Base-by-base conservation (phyloP, 1,140 invertebrate genomes). In the Cydia splendana region DNA sequence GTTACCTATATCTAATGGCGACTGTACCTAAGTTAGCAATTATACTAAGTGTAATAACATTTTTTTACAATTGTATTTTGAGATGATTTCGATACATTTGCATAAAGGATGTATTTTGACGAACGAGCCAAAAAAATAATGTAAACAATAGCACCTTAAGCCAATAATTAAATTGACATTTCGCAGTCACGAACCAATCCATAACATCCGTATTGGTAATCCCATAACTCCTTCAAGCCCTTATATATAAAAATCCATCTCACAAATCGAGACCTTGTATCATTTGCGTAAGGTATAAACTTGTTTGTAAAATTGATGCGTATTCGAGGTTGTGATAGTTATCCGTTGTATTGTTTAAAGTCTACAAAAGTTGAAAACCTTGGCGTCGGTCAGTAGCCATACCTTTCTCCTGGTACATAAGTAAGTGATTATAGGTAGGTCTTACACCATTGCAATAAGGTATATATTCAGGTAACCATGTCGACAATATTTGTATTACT, bases 381-480 rank as follows among this genome's bases (percentile, higher is more conserved):
- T 90, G 87, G 78, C 65, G 10, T 78, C 85, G 87, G 87, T 90
- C 85, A 88, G 53, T 65, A 65, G 74, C 65, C 75, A 62, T 76
- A 74, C 83, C 87, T 89, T 87, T 89, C 87, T 82, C 82, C 51
- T 53, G 51, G n/a, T 53, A 15, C 48, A n/a, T n/a, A 53, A 53
- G 4, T 18, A 6, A n/a, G n/a, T 53, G n/a, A 53, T n/a, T 18
- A 18, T n/a, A n/a, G 4, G n/a, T 53, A 53, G 51, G 3, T 5
- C n/a, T 18, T 53, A 53, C 13, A 7, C 2, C 4, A n/a, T n/a
- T 53, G n/a, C 6, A 18, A n/a, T 53, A 53, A 53, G 51, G n/a
- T 12, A 18, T 53, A 53, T 45, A 2, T 45, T 45, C 2, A 45
- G 42, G 12, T 45, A 48, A 13, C 10, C 9, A 15, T 48, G 45